Evolutionary conservation across 2,797 vertebrate genomes (phyloP), one percentile per base, ranked within the genome.

Genomic region (Scarus forsteni): DNA sequence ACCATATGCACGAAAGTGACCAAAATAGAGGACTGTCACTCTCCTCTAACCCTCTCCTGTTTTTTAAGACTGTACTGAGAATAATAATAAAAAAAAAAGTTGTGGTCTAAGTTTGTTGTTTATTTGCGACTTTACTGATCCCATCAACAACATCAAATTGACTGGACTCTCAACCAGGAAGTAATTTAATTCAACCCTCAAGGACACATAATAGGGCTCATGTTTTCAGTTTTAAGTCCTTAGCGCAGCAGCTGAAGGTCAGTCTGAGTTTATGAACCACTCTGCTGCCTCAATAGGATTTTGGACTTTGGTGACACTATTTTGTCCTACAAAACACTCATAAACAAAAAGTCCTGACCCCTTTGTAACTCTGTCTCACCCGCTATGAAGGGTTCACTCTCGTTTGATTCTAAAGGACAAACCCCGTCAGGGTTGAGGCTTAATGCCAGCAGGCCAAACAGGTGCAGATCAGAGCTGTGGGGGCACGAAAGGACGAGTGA

Each of bases 401-500:
- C 43, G 66, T 80, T 79, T 75, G 62, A 83, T 74, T 68, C 59
- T 55, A 40, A 55, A 73, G 49, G 60, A 66, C 45, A 0, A 60
- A 68, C 52, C 54, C 49, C 58, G 46, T 34, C 51, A 50, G 74
- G 70, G 79, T 81, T 61, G 55, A 75, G 80, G 73, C 75, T 62
- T 63, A 63, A 70, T 70, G 77, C 71, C 76, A 85, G 51, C 54
- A 66, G 38, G 64, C 16, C 42, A 60, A 84, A 88, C 83, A 76
- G 83, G 75, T 88, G 80, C 80, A 58, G 50, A 0, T n/a, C 60
- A 56, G 75, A 74, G 60, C 19, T 59, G 61, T 57, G 44, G 72
- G 70, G 70, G 65, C 76, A 75, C 8, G 6, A 15, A 66, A 79
- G 66, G 76, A 79, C 68, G 69, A 46, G 60, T 51, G 46, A 72